A percentile compares a stretch with the other conserved stretches of the same genome.
phyloP scores from a whole-genome alignment of 2,797 vertebrate species.

The Sebastes oblongus region DNA sequence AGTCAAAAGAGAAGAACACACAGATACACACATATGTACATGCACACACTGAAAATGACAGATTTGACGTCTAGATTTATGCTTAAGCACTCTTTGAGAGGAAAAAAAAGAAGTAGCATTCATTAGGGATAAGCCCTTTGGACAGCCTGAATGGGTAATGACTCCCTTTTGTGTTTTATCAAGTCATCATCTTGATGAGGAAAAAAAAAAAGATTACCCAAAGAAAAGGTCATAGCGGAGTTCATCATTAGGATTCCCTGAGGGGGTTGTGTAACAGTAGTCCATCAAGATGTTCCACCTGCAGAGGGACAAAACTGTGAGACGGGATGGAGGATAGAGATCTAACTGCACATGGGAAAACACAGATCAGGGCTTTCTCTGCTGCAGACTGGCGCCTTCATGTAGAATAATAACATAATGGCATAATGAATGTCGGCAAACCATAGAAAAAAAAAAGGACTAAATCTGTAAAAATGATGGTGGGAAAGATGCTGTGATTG shows the following conservation, averaged over 20 bases:
- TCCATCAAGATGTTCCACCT: conserved; percentile 99
- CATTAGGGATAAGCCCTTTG: conserved; percentile 56
- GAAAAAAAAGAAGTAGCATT: conserved; percentile 34
- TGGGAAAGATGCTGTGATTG: conserved; percentile 23
- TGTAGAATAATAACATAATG: conserved; percentile 69
- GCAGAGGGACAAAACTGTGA: conserved; percentile 67
- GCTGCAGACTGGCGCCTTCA: conserved; percentile 74
- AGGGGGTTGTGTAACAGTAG: conserved; percentile 98
- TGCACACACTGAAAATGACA: conserved; percentile 11
- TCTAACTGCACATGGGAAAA: conserved; percentile 68
- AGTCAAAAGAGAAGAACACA: conserved; percentile 28
- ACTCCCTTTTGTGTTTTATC: conserved; percentile 72
- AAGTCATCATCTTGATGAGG: conserved; percentile 64
- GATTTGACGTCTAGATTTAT: conserved; percentile 15
- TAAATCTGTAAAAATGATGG: conserved; percentile 37
- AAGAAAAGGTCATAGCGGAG: conserved; percentile 97
- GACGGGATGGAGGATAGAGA: conserved; percentile 64
- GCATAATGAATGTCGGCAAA: conserved; percentile 50
- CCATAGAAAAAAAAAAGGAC: conserved; percentile 11
- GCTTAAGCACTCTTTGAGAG: conserved; percentile 30
- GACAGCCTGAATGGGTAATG: conserved; percentile 76
- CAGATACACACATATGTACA: neutral
- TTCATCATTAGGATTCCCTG: conserved; percentile 97
- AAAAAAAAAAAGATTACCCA: conserved; percentile 83
- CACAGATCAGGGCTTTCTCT: conserved; percentile 52